Evolutionary conservation across 2,888 invertebrate genomes (phyloP), one percentile per base, ranked within the genome.

Genomic region (Crepidodera aurea): DNA sequence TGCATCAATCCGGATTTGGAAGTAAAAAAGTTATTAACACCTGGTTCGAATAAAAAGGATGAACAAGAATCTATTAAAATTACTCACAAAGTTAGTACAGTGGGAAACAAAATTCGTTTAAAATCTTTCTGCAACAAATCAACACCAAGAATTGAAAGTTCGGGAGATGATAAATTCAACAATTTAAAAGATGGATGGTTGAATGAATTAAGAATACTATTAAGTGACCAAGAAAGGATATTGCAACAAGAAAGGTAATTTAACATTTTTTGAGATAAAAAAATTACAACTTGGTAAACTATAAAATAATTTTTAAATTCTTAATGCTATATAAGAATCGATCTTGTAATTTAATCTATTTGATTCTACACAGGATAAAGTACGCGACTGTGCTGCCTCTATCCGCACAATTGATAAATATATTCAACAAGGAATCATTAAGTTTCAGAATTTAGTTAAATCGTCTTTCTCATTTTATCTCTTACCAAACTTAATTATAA

Each of bases 221-320:
- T 88, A 42, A 80, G 73, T 3, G 82, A 81, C 51, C 84, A 86
- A 71, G 85, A 87, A 46, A 83, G 82, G 69, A 83, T 84, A 65
- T 73, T 89, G 54, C 88, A 89, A 72, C 85, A 83, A 62, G 83
- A 84, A 75, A 86, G 84, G 89, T 89, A 79, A 81, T 40, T 57
- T 15, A n/a, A 40, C 5, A 27, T 12, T 2, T 25, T 18, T 19
- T 48, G 48, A 10, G 18, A 34, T 15, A 55, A 58, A 55, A 46
- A 25, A 40, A 12, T 44, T 19, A 12, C 34, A 48, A n/a, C n/a
- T n/a, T n/a, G n/a, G n/a, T n/a, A n/a, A n/a, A n/a, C n/a, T n/a
- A n/a, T n/a, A n/a, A n/a, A n/a, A n/a, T n/a, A n/a, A n/a, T n/a
- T n/a, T n/a, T n/a, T n/a, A n/a, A n/a, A n/a, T n/a, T n/a, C n/a